Base-by-base conservation (phyloP, 2,113 vertebrate species). In the Callocephalon fimbriatum region DNA sequence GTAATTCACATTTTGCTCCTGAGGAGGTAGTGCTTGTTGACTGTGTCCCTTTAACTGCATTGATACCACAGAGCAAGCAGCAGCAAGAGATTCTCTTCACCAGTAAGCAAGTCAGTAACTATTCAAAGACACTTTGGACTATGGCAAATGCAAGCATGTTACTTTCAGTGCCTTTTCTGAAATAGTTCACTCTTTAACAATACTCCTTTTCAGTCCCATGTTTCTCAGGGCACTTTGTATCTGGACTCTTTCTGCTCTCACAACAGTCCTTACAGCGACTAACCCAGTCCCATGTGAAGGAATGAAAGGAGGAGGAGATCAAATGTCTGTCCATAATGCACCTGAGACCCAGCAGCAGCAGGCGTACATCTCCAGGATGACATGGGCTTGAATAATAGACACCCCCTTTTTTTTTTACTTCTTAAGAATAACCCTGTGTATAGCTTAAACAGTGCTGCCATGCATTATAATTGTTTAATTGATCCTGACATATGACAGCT, bases 1-100 rank as follows among this genome's bases (percentile, higher is more conserved):
- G 73, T 78, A 96, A 95, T 93, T 84, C 88, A 96, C 38, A 32
- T 89, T 97, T 92, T 95, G 88, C 83, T 95, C 68, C 82, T 29
- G 70, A 87, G 72, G 73, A 96, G 48, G n/a, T 72, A 68, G 76
- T 9, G 7, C 12, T 9, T 83, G 40, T 81, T 96, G 88, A 61
- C 88, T 75, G 19, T 78, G 83, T 92, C 92, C 79, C 79, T 95
- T 77, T 86, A 86, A 58, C 92, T 51, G 79, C 40, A 74, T 67
- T 94, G 82, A 75, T 78, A 83, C 82, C 0, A 10, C 90, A 95
- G 91, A 59, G 56, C 44, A 15, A 0, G 23, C 10, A 13, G 67
- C 48, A 85, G 74, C 31, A 76, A 29, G n/a, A 76, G 79, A 66
- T 45, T 74, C 47, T 88, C 59, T 32, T 82, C 68, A 74, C 47